phyloP scores from a whole-genome alignment of 2,797 vertebrate species.

The Tachyglossus aculeatus region DNA sequence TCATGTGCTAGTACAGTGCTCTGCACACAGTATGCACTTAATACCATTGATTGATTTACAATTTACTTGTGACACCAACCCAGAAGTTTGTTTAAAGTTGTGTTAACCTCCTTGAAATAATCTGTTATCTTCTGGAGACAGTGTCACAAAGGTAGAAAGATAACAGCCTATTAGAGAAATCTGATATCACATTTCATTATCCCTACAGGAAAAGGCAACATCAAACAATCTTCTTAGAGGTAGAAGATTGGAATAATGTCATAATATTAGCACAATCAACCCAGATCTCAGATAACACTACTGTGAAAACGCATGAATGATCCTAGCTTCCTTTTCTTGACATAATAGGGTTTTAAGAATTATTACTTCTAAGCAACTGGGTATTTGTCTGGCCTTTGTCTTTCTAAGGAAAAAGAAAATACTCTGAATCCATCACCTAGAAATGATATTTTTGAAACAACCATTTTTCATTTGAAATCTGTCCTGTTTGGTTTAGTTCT shows the following conservation, averaged over 20 bases:
- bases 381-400: not conserved
- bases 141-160: not conserved
- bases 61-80: too few species aligned
- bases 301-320: not conserved
- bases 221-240: not conserved
- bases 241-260: not conserved
- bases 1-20: too few species aligned
- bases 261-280: not conserved
- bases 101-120: too few species aligned
- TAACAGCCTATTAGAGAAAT: not conserved
- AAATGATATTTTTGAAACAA: not conserved
- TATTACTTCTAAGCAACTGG: not conserved
- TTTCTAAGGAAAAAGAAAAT: not conserved
- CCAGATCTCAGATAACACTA: not conserved
- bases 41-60: too few species aligned
- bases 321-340: not conserved
- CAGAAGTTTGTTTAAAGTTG: too few species aligned
- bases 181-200: not conserved
- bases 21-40: too few species aligned
- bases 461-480: not conserved
- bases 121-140: too few species aligned
- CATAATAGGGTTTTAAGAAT: not conserved
- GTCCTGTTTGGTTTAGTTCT: not conserved
- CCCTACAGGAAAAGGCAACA: not conserved
- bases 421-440: too few species aligned